These are phyloP conservation scores for Calypte anna DNA, from an alignment of 2,113 vertebrate species.

Conservation along the genomic window DNA sequence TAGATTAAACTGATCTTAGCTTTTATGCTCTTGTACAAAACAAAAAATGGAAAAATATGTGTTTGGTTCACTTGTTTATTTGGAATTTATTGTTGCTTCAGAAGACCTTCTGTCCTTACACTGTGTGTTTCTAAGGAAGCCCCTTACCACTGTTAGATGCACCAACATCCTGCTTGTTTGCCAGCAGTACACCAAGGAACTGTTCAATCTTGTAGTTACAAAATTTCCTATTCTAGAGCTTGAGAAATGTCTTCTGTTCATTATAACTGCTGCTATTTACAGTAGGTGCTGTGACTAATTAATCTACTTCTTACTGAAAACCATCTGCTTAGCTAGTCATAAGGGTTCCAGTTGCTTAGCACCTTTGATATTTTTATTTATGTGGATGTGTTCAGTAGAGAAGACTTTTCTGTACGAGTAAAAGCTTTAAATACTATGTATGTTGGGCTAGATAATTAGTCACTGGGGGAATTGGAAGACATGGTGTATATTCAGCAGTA, in stretches of 20 bases:
- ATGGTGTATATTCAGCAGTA: not conserved
- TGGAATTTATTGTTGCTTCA: not conserved
- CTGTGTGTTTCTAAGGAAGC: not conserved
- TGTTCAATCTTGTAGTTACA: not conserved
- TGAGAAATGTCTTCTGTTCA: not conserved
- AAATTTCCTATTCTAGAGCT: not conserved
- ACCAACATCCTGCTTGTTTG: not conserved
- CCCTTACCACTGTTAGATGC: not conserved
- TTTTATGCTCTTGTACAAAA: not conserved
- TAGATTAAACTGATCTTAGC: not conserved
- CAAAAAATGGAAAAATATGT: not conserved
- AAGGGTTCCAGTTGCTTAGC: not conserved
- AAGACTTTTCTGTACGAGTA: not conserved
- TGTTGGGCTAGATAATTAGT: not conserved
- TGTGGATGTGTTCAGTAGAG: not conserved
- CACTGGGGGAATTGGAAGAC: not conserved
- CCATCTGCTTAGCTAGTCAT: not conserved
- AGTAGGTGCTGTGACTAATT: not conserved
- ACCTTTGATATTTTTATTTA: not conserved
- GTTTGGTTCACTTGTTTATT: fast-evolving
- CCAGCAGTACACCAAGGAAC: not conserved
- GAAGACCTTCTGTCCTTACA: not conserved
- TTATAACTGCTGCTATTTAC: not conserved
- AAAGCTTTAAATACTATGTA: not conserved
- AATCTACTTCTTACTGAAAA: not conserved